Percentiles rank a stretch among this genome's conserved stretches.
Evolutionary conservation across 2,888 invertebrate genomes (phyloP).

Genomic region (Ectemnius lituratus): DNA sequence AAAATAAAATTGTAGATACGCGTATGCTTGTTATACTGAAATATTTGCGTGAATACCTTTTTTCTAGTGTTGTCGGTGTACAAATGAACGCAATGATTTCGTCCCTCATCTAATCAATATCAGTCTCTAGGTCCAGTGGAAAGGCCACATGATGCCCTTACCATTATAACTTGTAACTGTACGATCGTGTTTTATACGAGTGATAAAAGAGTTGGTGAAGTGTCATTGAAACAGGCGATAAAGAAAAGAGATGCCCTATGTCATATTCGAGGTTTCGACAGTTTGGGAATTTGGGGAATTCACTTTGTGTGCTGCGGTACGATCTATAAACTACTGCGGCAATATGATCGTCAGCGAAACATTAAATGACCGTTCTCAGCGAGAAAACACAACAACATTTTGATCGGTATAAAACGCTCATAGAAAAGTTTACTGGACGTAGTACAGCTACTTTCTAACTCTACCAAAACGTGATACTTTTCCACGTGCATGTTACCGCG

Average conservation of each 20-base stretch:
- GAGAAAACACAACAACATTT: slow-evolving; percentile 63
- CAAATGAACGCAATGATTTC: slow-evolving; percentile 29
- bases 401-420: slow-evolving; percentile 73
- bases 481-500: slow-evolving; percentile 56
- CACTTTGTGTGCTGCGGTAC: slow-evolving; percentile 10
- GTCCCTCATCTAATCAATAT: slow-evolving; percentile 51
- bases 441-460: slow-evolving; percentile 57
- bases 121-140: slow-evolving; percentile 59
- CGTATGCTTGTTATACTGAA: background rate
- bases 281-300: slow-evolving; percentile 13
- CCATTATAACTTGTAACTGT: slow-evolving; percentile 58
- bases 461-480: slow-evolving; percentile 57
- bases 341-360: slow-evolving; percentile 53
- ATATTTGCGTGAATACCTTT: background rate
- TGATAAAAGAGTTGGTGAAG: slow-evolving; percentile 39
- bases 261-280: slow-evolving; percentile 2
- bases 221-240: slow-evolving; percentile 23
- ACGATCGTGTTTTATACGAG: slow-evolving; percentile 40
- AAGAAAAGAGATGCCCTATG: slow-evolving; percentile 23
- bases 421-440: slow-evolving; percentile 71
- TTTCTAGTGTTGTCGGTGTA: slow-evolving; percentile 27
- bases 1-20: slow-evolving; percentile 10
- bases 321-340: slow-evolving; percentile 53
- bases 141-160: slow-evolving; percentile 60
- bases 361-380: slow-evolving; percentile 45